These are phyloP conservation scores for Bagarius yarrelli DNA, from an alignment of 2,113 vertebrate genomes.

Conservation along the genomic window DNA sequence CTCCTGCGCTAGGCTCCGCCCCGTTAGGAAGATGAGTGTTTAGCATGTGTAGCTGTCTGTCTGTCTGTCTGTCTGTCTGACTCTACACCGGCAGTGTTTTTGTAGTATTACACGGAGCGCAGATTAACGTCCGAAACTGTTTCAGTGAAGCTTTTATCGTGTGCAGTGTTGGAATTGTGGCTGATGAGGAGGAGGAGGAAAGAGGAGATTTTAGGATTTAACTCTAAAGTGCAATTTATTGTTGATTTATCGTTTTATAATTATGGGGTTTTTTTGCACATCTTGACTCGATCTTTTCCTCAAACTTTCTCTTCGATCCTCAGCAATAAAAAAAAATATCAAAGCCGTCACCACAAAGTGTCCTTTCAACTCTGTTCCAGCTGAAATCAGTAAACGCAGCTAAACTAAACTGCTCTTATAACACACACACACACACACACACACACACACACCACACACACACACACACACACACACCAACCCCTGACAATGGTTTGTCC, in stretches of 20 bases:
- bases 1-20: not conserved
- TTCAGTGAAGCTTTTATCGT: not conserved
- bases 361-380: conserved; percentile 49
- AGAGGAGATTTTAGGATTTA: not conserved
- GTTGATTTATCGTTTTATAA: not conserved
- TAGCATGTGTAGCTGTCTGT: not conserved
- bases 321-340: conserved; percentile 38
- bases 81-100: not conserved
- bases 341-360: conserved; percentile 49
- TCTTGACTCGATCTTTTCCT: not conserved
- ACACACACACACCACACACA: too few relatives aligned
- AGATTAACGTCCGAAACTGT: not conserved
- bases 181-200: not conserved
- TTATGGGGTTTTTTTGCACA: not conserved
- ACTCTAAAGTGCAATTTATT: conserved; percentile 45
- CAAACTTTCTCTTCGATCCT: conserved; percentile 6
- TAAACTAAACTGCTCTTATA: conserved; percentile 5
- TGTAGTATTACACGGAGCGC: not conserved
- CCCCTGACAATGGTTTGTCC: not conserved
- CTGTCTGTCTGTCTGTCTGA: not conserved
- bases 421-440: too few relatives aligned
- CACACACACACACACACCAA: too few relatives aligned
- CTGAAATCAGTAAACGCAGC: not conserved
- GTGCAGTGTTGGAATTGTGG: not conserved
- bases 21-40: not conserved